These are phyloP conservation scores for Oasisia sp. DNA, from an alignment of 2,888 invertebrate species.

Conservation along the genomic window DNA sequence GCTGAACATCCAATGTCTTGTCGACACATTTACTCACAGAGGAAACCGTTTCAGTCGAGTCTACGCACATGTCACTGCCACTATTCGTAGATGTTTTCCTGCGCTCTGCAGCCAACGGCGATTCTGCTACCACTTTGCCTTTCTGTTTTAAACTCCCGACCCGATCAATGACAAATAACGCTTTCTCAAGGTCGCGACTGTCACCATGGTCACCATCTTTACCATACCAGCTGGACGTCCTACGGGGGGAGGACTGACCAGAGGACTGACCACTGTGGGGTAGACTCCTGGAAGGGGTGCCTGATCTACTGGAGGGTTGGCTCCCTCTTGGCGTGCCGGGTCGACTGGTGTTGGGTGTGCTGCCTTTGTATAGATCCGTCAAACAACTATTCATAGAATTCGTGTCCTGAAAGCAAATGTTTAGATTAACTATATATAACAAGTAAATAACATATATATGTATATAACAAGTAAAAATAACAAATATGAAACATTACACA, in stretches of 20 bases:
- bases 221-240: not conserved
- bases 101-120: not conserved
- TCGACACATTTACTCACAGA: not conserved
- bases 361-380: conserved; percentile 53
- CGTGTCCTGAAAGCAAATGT: conserved; percentile 44
- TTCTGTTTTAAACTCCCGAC: not conserved
- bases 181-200: not conserved
- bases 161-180: not conserved
- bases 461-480: not conserved
- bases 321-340: not conserved
- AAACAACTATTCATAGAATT: conserved; percentile 58
- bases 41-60: not conserved
- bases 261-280: conserved; percentile 17
- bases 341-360: not conserved
- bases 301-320: conserved; percentile 14
- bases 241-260: conserved; percentile 24
- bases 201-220: not conserved
- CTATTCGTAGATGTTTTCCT: not conserved
- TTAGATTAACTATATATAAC: not conserved
- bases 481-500: not conserved
- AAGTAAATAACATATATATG: not conserved
- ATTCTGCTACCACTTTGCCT: not conserved
- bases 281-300: conserved; percentile 24
- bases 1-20: not conserved
- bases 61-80: not conserved